These are phyloP conservation scores for Morone saxatilis DNA, from an alignment of 2,113 vertebrate species.

Conservation along the genomic window DNA sequence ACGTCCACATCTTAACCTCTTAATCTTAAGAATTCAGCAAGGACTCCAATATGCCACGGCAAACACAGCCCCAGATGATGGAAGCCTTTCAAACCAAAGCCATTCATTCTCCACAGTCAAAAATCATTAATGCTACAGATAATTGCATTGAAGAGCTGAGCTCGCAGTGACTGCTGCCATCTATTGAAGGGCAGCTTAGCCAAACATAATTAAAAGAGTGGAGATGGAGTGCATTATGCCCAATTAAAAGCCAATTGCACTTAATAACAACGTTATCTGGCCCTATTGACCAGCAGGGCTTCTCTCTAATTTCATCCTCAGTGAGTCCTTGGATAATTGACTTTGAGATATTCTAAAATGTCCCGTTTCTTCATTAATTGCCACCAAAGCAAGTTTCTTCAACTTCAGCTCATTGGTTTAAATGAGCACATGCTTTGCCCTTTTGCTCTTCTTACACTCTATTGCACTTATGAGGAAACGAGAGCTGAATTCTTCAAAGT, in stretches of 20 bases:
- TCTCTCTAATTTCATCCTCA: constrained; percentile 71
- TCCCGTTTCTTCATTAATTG: constrained; percentile 48
- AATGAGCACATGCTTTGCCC: constrained; percentile 9
- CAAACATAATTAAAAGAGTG: constrained; percentile 81
- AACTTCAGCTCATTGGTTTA: constrained; percentile 23
- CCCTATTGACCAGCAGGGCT: constrained; percentile 70
- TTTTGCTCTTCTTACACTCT: constrained; percentile 1
- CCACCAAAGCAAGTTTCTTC: constrained; percentile 48
- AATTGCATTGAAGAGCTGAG: constrained; percentile 77
- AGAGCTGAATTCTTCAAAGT: background rate
- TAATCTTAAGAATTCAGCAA: constrained; percentile 37
- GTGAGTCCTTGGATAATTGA: constrained; percentile 70
- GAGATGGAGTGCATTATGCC: constrained; percentile 79
- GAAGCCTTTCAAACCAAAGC: constrained; percentile 57
- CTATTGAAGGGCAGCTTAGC: constrained; percentile 76
- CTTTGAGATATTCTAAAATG: constrained; percentile 65
- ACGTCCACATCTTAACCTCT: constrained; percentile 44
- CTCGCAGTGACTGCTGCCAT: constrained; percentile 66
- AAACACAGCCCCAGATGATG: constrained; percentile 40
- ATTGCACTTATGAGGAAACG: constrained; percentile 20
- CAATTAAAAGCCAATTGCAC: constrained; percentile 84
- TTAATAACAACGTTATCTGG: constrained; percentile 80
- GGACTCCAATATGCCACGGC: constrained; percentile 38
- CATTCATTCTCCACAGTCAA: constrained; percentile 68
- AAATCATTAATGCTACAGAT: constrained; percentile 79